phyloP scores from a whole-genome alignment of 2,888 invertebrate genomes.

The Drosophila basisetae region DNA sequence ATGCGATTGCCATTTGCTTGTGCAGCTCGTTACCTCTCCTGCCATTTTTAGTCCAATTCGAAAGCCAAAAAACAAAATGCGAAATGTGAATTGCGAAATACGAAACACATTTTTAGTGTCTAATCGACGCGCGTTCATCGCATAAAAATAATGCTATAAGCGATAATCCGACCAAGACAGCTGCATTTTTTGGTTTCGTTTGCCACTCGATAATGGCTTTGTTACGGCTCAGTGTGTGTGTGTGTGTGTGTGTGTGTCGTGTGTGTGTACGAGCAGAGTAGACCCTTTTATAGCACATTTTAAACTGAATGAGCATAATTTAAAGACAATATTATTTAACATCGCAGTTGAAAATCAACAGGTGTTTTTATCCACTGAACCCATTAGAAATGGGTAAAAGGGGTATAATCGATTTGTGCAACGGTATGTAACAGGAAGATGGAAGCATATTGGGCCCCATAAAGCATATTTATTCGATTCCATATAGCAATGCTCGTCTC shows the following conservation, averaged over 20 bases:
- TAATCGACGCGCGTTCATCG: conserved; percentile 81
- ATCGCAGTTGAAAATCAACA: background rate
- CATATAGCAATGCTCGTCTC: background rate
- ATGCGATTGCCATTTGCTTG: conserved; percentile 68
- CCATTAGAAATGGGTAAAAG: background rate
- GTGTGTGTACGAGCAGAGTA: background rate
- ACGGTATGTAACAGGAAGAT: background rate
- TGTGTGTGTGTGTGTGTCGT: background rate
- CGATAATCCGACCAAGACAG: conserved; percentile 70
- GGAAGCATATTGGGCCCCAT: background rate
- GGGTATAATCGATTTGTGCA: background rate
- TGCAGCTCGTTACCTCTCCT: conserved; percentile 37
- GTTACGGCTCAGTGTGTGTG: conserved; percentile 40
- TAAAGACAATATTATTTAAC: background rate
- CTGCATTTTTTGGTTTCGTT: conserved; percentile 62
- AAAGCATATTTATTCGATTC: background rate
- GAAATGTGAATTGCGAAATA: conserved; percentile 42
- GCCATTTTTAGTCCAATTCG: conserved; percentile 70
- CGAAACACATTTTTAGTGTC: conserved; percentile 78
- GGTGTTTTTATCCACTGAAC: background rate
- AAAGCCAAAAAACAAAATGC: conserved; percentile 18
- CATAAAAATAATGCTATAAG: conserved; percentile 81
- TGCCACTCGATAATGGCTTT: conserved; percentile 63
- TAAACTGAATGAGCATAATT: background rate
- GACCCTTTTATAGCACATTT: background rate